Evolutionary conservation across 2,797 vertebrate genomes (phyloP).

Genomic region (Poecilia wingei): DNA sequence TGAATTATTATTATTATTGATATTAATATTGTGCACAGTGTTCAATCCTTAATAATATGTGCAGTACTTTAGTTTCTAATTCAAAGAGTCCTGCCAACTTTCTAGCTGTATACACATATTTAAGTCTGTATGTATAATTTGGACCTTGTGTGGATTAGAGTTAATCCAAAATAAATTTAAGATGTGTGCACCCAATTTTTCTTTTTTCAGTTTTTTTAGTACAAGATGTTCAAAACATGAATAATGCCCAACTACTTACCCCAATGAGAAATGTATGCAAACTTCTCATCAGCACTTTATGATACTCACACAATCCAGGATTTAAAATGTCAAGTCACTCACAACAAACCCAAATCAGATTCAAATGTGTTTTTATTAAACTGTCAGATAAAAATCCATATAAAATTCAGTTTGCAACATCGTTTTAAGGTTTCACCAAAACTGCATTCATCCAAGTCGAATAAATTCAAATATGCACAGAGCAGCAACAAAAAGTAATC

Average conservation of each 20-base stretch:
- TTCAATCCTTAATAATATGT: not conserved
- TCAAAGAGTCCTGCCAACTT: not conserved
- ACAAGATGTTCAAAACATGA: not conserved
- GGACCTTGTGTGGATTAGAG: not conserved
- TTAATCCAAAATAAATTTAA: not conserved
- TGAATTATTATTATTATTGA: not conserved
- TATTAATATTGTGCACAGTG: not conserved
- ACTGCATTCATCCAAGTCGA: slow-evolving; percentile 13
- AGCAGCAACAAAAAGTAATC: slow-evolving; percentile 42
- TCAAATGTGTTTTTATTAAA: slow-evolving; percentile 51
- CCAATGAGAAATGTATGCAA: not conserved
- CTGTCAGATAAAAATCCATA: slow-evolving; percentile 31
- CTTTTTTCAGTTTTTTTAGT: not conserved
- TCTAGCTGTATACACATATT: not conserved
- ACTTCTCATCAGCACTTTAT: not conserved
- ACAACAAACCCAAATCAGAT: slow-evolving; percentile 16
- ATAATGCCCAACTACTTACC: not conserved
- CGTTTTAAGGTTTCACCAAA: slow-evolving; percentile 23
- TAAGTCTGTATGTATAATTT: not conserved
- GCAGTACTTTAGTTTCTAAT: not conserved
- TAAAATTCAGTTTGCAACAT: slow-evolving; percentile 30
- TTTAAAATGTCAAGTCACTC: slow-evolving; percentile 1
- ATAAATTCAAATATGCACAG: slow-evolving; percentile 34
- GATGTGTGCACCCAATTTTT: not conserved
- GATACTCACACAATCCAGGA: not conserved